These are phyloP conservation scores for Gobionotothen gibberifrons DNA, from an alignment of 2,797 vertebrate genomes.

Conservation along the genomic window DNA sequence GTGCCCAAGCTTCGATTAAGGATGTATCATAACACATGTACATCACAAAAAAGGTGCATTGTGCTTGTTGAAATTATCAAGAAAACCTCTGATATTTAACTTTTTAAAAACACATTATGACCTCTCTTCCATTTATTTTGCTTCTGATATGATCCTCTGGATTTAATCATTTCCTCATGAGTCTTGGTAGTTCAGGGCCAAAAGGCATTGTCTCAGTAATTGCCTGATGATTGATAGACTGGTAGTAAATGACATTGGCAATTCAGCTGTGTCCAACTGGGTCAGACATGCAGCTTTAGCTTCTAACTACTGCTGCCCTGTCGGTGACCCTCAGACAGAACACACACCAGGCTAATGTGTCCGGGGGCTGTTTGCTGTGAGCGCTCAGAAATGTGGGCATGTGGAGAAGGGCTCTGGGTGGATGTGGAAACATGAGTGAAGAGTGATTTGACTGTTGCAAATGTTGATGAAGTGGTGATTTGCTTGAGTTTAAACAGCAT, in stretches of 20 bases:
- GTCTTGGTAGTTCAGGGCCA: conserved; percentile 55
- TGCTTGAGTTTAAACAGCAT: neutral
- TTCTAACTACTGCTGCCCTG: conserved; percentile 64
- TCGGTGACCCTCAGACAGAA: conserved; percentile 63
- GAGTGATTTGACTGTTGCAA: conserved; percentile 16
- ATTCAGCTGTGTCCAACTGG: conserved; percentile 66
- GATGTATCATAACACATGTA: neutral
- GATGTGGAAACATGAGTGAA: neutral
- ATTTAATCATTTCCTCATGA: conserved; percentile 51
- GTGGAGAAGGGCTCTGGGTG: neutral
- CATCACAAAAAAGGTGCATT: neutral
- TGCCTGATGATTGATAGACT: conserved; percentile 69
- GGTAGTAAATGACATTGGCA: conserved; percentile 65
- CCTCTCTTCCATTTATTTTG: conserved; percentile 7
- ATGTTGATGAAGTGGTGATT: conserved; percentile 9
- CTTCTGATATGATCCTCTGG: conserved; percentile 34
- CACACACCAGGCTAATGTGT: conserved; percentile 50
- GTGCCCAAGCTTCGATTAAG: neutral
- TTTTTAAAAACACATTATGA: conserved; percentile 14
- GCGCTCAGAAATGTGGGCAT: conserved; percentile 21
- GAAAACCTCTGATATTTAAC: conserved; percentile 17
- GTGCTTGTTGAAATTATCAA: neutral
- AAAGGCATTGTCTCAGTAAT: conserved; percentile 61
- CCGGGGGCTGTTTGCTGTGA: conserved; percentile 33
- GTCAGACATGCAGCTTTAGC: conserved; percentile 59